Conservation (phyloP, 2,888 invertebrate species). For the Cryptops parisi region DNA sequence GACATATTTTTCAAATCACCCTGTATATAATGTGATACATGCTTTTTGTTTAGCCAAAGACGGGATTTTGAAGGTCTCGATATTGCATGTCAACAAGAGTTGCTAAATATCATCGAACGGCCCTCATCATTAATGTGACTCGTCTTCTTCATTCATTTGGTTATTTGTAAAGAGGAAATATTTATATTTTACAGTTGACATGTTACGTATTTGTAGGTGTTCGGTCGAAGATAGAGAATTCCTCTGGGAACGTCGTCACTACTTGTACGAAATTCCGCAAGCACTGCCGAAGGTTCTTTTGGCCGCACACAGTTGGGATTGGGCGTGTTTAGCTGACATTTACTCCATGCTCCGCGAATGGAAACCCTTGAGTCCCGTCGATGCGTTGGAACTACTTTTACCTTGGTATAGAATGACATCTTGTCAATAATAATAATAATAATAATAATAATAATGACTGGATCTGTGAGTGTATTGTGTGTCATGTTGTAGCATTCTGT, state of each 20-base stretch:
- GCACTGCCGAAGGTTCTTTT: slow-evolving; percentile 62
- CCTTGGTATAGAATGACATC: too few species aligned
- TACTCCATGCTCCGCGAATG: slow-evolving; percentile 78
- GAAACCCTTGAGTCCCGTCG: slow-evolving; percentile 66
- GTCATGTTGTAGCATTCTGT: too few species aligned
- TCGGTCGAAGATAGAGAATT: slow-evolving; percentile 39
- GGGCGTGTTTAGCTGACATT: slow-evolving; percentile 68
- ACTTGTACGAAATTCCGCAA: slow-evolving; percentile 64
- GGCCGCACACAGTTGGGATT: slow-evolving; percentile 84
- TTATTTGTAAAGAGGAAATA: background rate
- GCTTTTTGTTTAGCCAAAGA: slow-evolving; percentile 5
- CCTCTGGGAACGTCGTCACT: slow-evolving; percentile 87
- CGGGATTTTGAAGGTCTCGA: slow-evolving; percentile 31
- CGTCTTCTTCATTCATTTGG: background rate
- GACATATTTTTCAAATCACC: slow-evolving; percentile 51
- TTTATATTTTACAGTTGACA: background rate
- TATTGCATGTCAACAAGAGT: slow-evolving; percentile 50
- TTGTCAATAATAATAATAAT: too few species aligned
- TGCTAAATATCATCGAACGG: slow-evolving; percentile 6
- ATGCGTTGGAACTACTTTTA: slow-evolving; percentile 78
- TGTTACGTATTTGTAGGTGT: slow-evolving; percentile 21
- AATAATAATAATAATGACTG: too few species aligned
- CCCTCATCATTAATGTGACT: background rate
- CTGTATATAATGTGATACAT: too few species aligned
- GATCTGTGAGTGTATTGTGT: too few species aligned